Base-by-base conservation (phyloP, 2,113 vertebrate genomes). In the Reinhardtius hippoglossoides region DNA sequence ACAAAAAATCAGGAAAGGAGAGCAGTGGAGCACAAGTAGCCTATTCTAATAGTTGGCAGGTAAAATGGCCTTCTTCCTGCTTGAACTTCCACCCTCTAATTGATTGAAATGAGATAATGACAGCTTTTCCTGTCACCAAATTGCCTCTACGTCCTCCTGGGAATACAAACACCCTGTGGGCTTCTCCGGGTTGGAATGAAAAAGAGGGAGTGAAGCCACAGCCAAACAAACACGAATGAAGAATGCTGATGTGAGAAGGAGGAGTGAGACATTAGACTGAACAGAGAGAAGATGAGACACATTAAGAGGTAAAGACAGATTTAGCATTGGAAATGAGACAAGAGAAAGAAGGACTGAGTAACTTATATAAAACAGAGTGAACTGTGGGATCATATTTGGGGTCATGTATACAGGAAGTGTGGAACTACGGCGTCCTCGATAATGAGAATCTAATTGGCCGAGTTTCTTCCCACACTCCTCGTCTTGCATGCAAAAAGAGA, bases 21-120 rank as follows among this genome's bases (percentile, higher is more conserved):
- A n/a, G 35, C 21, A 18, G n/a, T 5, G 42, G 52, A 50, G 31
- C 4, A 48, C 44, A 48, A 48, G 44, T 48, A 48, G 40, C 40
- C 40, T 13, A 12, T 18, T 48, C 16, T 48, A 18, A 48, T 18
- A 48, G 44, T 18, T 48, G 44, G 44, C 14, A 16, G 44, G 44
- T 54, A 74, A 61, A 85, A 82, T 48, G 5, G 5, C 24, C 35
- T 35, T 44, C 64, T 87, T 91, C 84, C 85, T 85, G 90, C 56
- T 69, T 67, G 21, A 78, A 89, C 67, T 60, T 76, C 55, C 67
- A 64, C 56, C 40, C 67, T 64, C 87, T 88, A 90, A 92, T 92
- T 90, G 88, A 90, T 88, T 89, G 81, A 85, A 93, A 89, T 87
- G 59, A 91, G 88, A 89, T 92, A 92, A 93, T 89, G 81, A 88